phyloP scores from a whole-genome alignment of 2,797 vertebrate genomes.

The Diplodus sargus region DNA sequence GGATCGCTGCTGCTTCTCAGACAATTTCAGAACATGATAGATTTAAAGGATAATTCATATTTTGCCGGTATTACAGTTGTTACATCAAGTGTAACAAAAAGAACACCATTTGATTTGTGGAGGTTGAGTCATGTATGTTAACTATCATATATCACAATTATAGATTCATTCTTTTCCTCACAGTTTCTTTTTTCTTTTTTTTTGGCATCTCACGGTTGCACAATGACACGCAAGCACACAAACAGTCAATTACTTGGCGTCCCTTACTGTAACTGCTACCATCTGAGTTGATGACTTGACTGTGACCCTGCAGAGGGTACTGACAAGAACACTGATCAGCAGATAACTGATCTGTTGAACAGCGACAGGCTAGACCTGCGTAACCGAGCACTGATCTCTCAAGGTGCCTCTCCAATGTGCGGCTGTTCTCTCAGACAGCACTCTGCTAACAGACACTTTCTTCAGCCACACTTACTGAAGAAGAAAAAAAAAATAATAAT shows the following conservation, averaged over 20 bases:
- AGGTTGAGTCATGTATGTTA: not conserved
- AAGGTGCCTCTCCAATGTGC: constrained; percentile 44
- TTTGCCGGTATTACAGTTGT: not conserved
- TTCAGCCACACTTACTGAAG: not conserved
- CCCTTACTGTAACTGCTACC: not conserved
- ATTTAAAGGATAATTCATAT: not conserved
- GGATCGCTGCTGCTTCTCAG: too few species aligned
- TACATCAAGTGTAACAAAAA: not conserved
- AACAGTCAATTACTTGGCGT: too few species aligned
- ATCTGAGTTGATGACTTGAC: constrained; percentile 18
- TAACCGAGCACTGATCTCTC: constrained; percentile 47
- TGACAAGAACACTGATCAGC: constrained; percentile 54
- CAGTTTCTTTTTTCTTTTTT: not conserved
- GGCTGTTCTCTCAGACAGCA: not conserved
- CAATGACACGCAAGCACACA: not conserved
- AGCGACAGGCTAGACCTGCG: constrained; percentile 23
- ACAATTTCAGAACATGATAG: not conserved
- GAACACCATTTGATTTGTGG: too few species aligned
- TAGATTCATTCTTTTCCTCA: not conserved
- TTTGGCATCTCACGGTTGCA: not conserved
- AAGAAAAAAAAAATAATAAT: constrained; percentile 37
- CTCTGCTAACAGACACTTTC: constrained; percentile 8
- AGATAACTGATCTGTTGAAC: constrained; percentile 71
- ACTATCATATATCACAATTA: constrained; percentile 7
- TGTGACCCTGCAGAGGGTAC: constrained; percentile 18